Conservation (phyloP, 2,797 vertebrate species). For the Oryzias dopingdopingensis region DNA sequence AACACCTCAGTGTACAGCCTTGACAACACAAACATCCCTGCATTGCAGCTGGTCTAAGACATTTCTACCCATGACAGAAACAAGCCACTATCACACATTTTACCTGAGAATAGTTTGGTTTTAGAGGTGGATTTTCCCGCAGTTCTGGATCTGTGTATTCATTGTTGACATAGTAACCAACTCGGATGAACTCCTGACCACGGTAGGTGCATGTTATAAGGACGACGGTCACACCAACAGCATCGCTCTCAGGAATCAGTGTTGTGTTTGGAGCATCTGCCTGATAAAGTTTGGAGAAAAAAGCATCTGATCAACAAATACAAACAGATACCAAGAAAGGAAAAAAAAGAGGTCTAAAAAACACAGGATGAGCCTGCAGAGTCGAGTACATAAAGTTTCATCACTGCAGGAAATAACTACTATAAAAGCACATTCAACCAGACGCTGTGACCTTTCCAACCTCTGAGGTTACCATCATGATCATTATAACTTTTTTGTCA, state of each 20-base stretch:
- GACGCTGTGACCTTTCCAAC: too few species aligned
- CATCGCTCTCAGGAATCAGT: constrained; percentile 86
- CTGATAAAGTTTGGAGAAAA: constrained; percentile 44
- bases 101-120: constrained; percentile 86
- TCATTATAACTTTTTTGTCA: too few species aligned
- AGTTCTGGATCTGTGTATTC: constrained; percentile 85
- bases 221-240: constrained; percentile 86
- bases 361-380: too few species aligned
- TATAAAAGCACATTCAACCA: too few species aligned
- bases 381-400: too few species aligned
- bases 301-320: neutral
- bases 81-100: neutral
- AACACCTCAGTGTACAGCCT: too few species aligned
- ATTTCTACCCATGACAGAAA: neutral
- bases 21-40: too few species aligned
- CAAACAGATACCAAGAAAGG: neutral
- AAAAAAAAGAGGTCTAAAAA: too few species aligned
- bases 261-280: constrained; percentile 84
- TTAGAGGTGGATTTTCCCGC: constrained; percentile 84
- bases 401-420: too few species aligned
- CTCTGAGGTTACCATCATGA: too few species aligned
- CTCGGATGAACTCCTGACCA: constrained; percentile 87
- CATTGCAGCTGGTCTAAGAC: neutral
- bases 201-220: constrained; percentile 89
- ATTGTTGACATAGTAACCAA: constrained; percentile 90